Evolutionary conservation across 2,888 invertebrate genomes (phyloP).

Genomic region (Podotricha telesiphe): DNA sequence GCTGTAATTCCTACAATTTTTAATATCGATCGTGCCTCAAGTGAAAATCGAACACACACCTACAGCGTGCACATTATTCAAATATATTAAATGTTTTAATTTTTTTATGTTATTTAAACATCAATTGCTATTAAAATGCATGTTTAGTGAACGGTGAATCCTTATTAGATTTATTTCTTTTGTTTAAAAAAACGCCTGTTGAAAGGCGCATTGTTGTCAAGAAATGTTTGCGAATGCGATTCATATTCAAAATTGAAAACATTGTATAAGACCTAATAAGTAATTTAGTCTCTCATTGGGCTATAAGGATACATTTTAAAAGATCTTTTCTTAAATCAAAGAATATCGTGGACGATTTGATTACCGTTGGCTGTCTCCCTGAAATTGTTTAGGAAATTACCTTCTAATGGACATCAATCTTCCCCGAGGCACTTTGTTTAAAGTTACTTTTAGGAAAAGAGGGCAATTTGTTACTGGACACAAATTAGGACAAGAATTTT

Average conservation of each 20-base stretch:
- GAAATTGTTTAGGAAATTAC: constrained; percentile 64
- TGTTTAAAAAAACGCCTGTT: not conserved
- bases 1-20: no score
- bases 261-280: not conserved
- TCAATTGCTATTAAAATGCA: not conserved
- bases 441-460: constrained; percentile 62
- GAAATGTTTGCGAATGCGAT: not conserved
- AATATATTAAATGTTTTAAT: no score
- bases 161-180: not conserved
- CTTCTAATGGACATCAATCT: constrained; percentile 71
- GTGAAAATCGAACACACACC: no score
- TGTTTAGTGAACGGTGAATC: not conserved
- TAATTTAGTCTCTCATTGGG: not conserved
- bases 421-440: constrained; percentile 59
- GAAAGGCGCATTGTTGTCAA: not conserved
- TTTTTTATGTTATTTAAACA: not conserved
- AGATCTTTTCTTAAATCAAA: constrained; percentile 14
- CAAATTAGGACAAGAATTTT: constrained; percentile 66
- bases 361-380: constrained; percentile 40
- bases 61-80: no score
- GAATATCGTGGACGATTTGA: constrained; percentile 40
- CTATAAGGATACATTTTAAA: constrained; percentile 7
- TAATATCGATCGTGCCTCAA: no score
- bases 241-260: not conserved
- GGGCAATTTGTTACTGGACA: constrained; percentile 66